Base-by-base conservation (phyloP, 2,113 vertebrate species). In the Eira barbara region DNA sequence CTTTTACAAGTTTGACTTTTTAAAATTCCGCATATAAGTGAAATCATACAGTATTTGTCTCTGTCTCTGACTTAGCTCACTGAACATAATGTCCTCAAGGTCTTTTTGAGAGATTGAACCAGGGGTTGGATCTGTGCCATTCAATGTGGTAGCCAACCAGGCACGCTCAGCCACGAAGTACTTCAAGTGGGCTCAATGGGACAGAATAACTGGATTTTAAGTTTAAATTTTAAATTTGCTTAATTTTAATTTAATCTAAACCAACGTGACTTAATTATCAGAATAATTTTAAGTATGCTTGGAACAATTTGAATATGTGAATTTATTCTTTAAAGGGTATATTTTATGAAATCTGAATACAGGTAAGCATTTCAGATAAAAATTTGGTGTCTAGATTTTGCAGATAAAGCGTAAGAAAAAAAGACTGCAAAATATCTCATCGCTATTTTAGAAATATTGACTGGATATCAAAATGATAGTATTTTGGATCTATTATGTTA, bases 321-420 rank as follows among this genome's bases (percentile, higher is more conserved):
- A 61, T 59, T 85, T 42, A 71, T 36, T 88, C 23, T 91, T 93
- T 85, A 25, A 94, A 17, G 6, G 29, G 0, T 91, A 79, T 73
- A 63, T 93, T 86, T 96, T 91, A 88, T 65, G 78, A 91, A 52
- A n/a, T 76, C 21, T 93, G 91, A 83, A 65, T 36, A 83, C 2
- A 25, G 27, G 39, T 61, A 71, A 79, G 25, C 34, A 69, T 45
- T 90, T 94, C 21, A 69, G 14, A 74, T 74, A 92, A 92, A 92
- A 92, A 87, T 23, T 45, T 79, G 57, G 11, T 61, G 27, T 55
- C 12, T 11, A 82, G 25, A 87, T 65, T 94, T 95, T 86, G 36
- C 89, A 65, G 20, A 81, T 76, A 36, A 59, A 57, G 18, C 89
- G 36, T 21, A 61, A 76, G 29, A 79, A 81, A 91, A 81, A 81